A percentile compares a stretch with the other conserved stretches of the same genome.
phyloP scores from a whole-genome alignment of 2,888 invertebrate genomes.

The Drosophila austrosaltans region DNA sequence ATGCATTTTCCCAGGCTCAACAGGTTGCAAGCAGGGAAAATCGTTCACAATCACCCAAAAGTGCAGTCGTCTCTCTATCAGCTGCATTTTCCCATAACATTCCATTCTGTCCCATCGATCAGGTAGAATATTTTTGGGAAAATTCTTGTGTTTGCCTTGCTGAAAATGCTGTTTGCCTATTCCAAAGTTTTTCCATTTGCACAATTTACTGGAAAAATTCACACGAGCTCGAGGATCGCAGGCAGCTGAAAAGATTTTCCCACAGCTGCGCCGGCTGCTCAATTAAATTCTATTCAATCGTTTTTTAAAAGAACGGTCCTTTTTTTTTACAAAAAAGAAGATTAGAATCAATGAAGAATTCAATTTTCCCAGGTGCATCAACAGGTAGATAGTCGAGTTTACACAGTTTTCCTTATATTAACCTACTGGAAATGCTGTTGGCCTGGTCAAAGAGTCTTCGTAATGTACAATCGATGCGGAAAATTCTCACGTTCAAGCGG shows the following conservation, averaged over 20 bases:
- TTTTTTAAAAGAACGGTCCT: constrained; percentile 5
- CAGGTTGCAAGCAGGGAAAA: constrained; percentile 23
- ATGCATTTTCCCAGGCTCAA: constrained; percentile 34
- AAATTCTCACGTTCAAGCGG: background rate
- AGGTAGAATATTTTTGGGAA: constrained; percentile 31
- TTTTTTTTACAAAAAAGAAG: background rate
- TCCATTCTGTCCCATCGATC: constrained; percentile 14
- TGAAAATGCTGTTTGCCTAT: constrained; percentile 34
- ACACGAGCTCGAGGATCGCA: constrained; percentile 26
- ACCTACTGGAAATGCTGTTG: background rate
- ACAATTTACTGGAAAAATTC: constrained; percentile 23
- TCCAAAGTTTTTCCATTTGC: constrained; percentile 15
- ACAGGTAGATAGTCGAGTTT: constrained; percentile 8
- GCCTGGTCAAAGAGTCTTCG: constrained; percentile 3
- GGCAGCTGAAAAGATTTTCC: constrained; percentile 34
- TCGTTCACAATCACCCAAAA: constrained; percentile 15
- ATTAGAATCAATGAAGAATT: constrained; percentile 14
- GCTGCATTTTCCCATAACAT: constrained; percentile 32
- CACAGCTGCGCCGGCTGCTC: constrained; percentile 44
- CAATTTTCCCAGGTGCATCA: constrained; percentile 12
- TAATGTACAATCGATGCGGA: background rate
- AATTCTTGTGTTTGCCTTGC: background rate
- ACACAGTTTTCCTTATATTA: background rate
- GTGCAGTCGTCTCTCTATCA: background rate
- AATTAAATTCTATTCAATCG: constrained; percentile 6